Evolutionary conservation across 2,797 vertebrate species (phyloP).

Genomic region (Streptopelia turtur): DNA sequence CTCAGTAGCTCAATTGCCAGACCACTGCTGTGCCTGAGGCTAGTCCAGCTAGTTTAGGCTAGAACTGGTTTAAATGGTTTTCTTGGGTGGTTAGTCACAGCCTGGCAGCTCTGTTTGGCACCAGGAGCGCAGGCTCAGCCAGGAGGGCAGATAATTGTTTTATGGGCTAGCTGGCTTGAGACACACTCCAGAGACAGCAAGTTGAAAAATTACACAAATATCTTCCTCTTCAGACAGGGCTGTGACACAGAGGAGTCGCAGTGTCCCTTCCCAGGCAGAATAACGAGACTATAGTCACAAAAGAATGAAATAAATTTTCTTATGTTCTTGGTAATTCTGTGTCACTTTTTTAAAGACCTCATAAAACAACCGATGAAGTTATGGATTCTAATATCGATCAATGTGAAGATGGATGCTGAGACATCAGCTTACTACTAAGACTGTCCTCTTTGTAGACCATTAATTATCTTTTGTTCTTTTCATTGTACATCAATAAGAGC

Average conservation of each 20-base stretch:
- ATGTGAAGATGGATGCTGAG: constrained; percentile 31
- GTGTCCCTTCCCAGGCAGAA: constrained; percentile 1
- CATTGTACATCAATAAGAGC: constrained; percentile 10
- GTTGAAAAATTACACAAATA: neutral
- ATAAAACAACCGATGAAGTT: constrained; percentile 43
- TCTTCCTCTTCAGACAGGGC: neutral
- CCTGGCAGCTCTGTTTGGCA: neutral
- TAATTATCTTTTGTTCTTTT: constrained; percentile 65
- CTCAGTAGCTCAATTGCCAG: neutral
- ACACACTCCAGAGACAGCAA: neutral
- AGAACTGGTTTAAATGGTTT: neutral
- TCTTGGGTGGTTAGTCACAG: accelerated
- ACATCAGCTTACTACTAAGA: neutral
- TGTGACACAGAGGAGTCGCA: neutral
- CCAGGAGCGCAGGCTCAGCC: neutral
- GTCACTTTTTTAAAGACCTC: constrained; percentile 15
- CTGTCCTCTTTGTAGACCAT: neutral
- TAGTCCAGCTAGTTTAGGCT: neutral
- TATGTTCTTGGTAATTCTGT: constrained; percentile 41
- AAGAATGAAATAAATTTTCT: constrained; percentile 56
- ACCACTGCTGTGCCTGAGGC: neutral
- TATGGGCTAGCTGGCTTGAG: neutral
- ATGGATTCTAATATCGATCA: constrained; percentile 54
- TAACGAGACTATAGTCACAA: constrained; percentile 10
- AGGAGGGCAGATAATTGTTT: neutral